phyloP scores from a whole-genome alignment of 2,113 vertebrate genomes.

The Panurus biarmicus region DNA sequence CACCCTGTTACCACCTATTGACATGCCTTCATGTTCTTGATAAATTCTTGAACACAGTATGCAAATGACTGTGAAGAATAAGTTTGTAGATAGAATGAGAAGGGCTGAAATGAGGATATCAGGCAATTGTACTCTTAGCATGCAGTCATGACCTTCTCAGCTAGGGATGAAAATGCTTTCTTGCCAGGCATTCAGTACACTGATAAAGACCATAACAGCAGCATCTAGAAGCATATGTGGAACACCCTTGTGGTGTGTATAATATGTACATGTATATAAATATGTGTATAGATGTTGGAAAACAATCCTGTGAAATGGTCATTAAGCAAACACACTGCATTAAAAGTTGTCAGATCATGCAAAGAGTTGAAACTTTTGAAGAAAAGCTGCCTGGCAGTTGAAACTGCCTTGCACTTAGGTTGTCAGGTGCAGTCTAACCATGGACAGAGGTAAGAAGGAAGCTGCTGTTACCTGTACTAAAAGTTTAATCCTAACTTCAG shows the following conservation, averaged over 20 bases:
- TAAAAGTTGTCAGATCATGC: not conserved
- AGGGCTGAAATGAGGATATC: not conserved
- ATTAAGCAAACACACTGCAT: not conserved
- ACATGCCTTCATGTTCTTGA: not conserved
- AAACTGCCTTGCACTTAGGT: not conserved
- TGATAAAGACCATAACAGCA: not conserved
- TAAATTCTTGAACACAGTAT: not conserved
- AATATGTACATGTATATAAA: not conserved
- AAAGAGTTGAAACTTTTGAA: not conserved
- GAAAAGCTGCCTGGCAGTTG: not conserved
- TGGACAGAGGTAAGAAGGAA: not conserved
- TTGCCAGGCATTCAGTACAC: not conserved
- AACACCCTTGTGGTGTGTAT: not conserved
- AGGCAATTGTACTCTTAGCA: not conserved
- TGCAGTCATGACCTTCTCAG: not conserved
- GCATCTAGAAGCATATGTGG: not conserved
- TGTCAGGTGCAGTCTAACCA: not conserved
- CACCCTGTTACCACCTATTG: not conserved
- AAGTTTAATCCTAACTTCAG: not conserved
- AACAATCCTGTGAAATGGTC: not conserved
- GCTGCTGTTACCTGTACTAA: not conserved
- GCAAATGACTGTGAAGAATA: not conserved
- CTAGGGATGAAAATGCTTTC: not conserved
- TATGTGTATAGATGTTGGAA: not conserved
- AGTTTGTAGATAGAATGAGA: not conserved